Percentiles rank a stretch among this genome's conserved stretches.
These are phyloP conservation scores for Hermetia illucens DNA, from an alignment of 1,140 invertebrate species.

Conservation along the genomic window DNA sequence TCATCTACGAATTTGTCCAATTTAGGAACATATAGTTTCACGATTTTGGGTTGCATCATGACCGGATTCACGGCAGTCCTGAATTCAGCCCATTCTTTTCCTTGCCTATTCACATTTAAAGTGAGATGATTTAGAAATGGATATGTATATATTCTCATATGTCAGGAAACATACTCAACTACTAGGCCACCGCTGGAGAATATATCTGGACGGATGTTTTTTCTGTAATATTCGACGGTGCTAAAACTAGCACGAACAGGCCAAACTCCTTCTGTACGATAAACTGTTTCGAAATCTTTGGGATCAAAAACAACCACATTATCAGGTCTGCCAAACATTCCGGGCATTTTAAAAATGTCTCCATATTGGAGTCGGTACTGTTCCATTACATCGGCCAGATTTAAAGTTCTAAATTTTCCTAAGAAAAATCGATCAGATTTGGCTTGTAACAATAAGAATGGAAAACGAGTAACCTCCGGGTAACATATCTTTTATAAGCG, in stretches of 20 bases:
- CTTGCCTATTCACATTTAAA: slow-evolving; percentile 8
- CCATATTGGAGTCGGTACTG: slow-evolving; percentile 13
- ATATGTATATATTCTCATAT: slow-evolving; percentile 1
- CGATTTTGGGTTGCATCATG: slow-evolving; percentile 34
- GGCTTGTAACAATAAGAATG: not conserved
- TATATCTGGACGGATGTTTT: slow-evolving; percentile 13
- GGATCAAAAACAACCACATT: slow-evolving; percentile 16
- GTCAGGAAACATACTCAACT: slow-evolving; percentile 8
- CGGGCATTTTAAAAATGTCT: slow-evolving; percentile 14
- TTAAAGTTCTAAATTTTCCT: slow-evolving; percentile 11
- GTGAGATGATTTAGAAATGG: not conserved
- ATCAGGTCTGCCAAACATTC: slow-evolving; percentile 12
- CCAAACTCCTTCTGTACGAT: slow-evolving; percentile 22
- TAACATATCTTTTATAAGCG: slow-evolving; percentile 8
- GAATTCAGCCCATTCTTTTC: slow-evolving; percentile 18
- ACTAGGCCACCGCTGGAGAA: slow-evolving; percentile 5
- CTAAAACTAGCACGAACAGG: slow-evolving; percentile 16
- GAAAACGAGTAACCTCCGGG: slow-evolving; percentile 20
- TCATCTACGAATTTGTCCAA: slow-evolving; percentile 31
- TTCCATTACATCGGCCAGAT: slow-evolving; percentile 8
- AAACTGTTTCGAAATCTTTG: slow-evolving; percentile 19
- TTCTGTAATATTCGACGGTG: slow-evolving; percentile 15
- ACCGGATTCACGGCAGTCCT: slow-evolving; percentile 31
- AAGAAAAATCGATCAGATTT: not conserved
- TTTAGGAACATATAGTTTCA: slow-evolving; percentile 29